Evolutionary conservation across 2,797 vertebrate genomes (phyloP).

Genomic region (Tragelaphus eurycerus): DNA sequence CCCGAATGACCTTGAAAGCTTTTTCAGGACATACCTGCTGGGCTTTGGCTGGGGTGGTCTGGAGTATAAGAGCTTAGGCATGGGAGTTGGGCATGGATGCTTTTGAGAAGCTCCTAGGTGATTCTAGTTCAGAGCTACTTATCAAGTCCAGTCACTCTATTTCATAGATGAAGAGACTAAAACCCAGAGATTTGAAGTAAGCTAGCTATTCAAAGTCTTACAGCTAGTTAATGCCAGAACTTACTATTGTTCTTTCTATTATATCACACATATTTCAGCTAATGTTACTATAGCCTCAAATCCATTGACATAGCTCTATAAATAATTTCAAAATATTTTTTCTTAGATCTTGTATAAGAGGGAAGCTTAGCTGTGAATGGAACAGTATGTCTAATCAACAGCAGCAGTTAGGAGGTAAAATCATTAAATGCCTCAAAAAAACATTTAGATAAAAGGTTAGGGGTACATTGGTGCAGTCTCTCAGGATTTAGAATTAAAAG

Average conservation of each 20-base stretch:
- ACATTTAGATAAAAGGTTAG: not conserved
- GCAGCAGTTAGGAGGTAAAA: not conserved
- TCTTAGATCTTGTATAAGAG: not conserved
- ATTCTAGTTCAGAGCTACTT: not conserved
- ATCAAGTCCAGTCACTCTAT: not conserved
- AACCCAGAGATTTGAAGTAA: not conserved
- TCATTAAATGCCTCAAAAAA: not conserved
- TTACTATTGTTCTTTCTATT: not conserved
- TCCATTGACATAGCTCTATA: not conserved
- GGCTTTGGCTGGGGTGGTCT: not conserved
- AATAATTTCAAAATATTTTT: not conserved
- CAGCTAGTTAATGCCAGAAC: not conserved
- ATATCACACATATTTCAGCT: not conserved
- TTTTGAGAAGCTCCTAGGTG: not conserved
- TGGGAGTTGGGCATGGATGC: not conserved
- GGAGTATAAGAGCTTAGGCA: not conserved
- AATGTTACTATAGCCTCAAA: not conserved
- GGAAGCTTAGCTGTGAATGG: not conserved
- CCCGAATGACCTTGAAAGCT: not conserved
- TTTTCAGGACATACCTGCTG: not conserved
- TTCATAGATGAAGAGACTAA: not conserved
- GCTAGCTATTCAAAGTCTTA: not conserved
- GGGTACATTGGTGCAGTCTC: not conserved
- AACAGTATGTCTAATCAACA: not conserved
- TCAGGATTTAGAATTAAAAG: slow-evolving; percentile 15